phyloP scores from a whole-genome alignment of 2,888 invertebrate species.

The Cremastinae sp. region DNA sequence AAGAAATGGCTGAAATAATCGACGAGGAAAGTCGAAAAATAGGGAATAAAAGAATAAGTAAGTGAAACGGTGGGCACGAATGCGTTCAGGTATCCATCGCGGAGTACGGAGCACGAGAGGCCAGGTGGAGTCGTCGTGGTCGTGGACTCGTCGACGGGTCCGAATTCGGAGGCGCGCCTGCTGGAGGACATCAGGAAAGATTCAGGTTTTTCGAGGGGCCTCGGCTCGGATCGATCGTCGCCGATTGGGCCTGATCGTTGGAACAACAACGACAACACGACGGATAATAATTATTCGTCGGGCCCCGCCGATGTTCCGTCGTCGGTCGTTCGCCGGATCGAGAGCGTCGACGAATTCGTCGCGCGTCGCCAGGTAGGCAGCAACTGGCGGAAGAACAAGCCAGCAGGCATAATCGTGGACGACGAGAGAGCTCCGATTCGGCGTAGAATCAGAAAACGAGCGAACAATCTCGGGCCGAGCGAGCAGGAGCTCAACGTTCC shows the following conservation, averaged over 20 bases:
- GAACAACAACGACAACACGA: conserved; percentile 14
- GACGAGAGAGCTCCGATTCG: conserved; percentile 41
- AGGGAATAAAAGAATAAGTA: conserved; percentile 8
- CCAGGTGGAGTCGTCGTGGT: conserved; percentile 49
- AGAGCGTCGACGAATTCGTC: conserved; percentile 27
- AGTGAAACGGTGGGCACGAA: conserved; percentile 40
- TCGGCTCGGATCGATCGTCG: background rate
- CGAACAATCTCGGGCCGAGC: conserved; percentile 23
- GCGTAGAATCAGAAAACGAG: conserved; percentile 41
- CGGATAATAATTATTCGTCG: conserved; percentile 21
- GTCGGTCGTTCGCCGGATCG: conserved; percentile 6
- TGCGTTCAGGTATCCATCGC: conserved; percentile 60
- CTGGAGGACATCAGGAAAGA: conserved; percentile 26
- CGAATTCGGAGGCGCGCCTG: conserved; percentile 8
- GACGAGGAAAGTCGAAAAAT: background rate
- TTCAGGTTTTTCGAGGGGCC: conserved; percentile 16
- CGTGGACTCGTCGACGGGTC: conserved; percentile 43
- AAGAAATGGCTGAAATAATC: background rate
- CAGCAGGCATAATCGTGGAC: background rate
- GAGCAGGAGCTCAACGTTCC: conserved; percentile 17
- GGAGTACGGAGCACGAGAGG: conserved; percentile 60
- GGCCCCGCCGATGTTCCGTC: conserved; percentile 5
- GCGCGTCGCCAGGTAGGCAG: conserved; percentile 26
- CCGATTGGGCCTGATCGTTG: conserved; percentile 24
- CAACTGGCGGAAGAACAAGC: conserved; percentile 28